A percentile compares a stretch with the other conserved stretches of the same genome.
Conservation (phyloP, 1,140 invertebrate genomes). For the Apolygus lucorum region DNA sequence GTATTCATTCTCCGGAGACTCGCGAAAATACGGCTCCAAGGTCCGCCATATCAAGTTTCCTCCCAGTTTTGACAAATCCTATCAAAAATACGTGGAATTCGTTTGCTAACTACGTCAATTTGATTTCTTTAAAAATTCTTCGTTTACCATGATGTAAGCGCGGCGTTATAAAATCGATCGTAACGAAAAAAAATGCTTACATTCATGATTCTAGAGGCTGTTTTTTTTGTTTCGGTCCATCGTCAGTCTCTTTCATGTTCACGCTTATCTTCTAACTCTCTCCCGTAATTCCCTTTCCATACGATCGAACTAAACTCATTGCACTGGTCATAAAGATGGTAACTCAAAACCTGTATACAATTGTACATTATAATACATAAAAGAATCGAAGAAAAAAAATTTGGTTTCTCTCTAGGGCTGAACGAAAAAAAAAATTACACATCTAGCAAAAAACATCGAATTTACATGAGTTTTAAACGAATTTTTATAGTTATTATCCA, state of each 20-base stretch:
- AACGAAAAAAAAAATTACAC: conserved; percentile 15
- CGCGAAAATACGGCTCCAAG: too few species aligned
- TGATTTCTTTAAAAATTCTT: too few species aligned
- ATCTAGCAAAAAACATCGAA: neutral
- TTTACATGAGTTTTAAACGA: too few species aligned
- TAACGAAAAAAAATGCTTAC: too few species aligned
- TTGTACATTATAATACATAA: conserved; percentile 21
- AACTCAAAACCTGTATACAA: conserved; percentile 26
- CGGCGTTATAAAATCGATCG: too few species aligned
- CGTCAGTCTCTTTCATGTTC: neutral
- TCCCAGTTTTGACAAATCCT: too few species aligned
- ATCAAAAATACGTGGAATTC: too few species aligned
- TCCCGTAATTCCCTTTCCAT: neutral
- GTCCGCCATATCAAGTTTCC: too few species aligned
- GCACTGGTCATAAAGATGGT: conserved; percentile 23
- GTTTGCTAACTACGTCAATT: too few species aligned
- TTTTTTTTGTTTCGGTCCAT: neutral
- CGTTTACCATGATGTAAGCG: too few species aligned
- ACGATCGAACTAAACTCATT: conserved; percentile 5
- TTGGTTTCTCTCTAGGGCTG: conserved; percentile 16
- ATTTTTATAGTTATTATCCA: too few species aligned
- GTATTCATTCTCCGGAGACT: too few species aligned
- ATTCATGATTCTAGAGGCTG: conserved; percentile 7
- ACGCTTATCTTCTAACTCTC: neutral
- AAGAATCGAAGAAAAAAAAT: conserved; percentile 11